Conservation (phyloP, 2,888 invertebrate species). For the Agrotis clavis region DNA sequence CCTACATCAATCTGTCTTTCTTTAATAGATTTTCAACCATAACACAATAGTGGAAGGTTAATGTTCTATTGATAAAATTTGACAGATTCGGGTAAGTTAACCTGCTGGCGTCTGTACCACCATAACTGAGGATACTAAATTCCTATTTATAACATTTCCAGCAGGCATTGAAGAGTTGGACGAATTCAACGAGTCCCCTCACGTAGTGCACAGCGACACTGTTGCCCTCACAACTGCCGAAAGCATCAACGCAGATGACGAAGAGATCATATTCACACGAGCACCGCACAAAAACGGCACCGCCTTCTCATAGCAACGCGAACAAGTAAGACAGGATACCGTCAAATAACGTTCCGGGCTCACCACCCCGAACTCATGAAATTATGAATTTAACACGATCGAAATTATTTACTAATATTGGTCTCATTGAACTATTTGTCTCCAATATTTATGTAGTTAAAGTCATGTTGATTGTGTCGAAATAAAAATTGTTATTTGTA, state of each 20-base stretch:
- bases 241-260: slow-evolving; percentile 85
- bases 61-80: too few species aligned
- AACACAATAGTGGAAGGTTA: too few species aligned
- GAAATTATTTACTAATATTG: slow-evolving; percentile 56
- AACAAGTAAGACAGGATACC: slow-evolving; percentile 36
- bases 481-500: slow-evolving; percentile 55
- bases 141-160: slow-evolving; percentile 63
- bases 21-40: too few species aligned
- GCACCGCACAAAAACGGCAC: slow-evolving; percentile 80
- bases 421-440: slow-evolving; percentile 51
- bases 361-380: slow-evolving; percentile 23
- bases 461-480: slow-evolving; percentile 58
- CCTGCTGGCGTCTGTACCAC: neutral
- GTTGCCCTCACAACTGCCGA: slow-evolving; percentile 84
- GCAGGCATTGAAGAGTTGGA: slow-evolving; percentile 95
- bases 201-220: slow-evolving; percentile 92
- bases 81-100: too few species aligned
- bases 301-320: slow-evolving; percentile 83
- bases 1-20: too few species aligned
- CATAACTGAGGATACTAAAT: neutral
- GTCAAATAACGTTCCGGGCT: slow-evolving; percentile 48
- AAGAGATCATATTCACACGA: slow-evolving; percentile 87
- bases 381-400: slow-evolving; percentile 65
- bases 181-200: slow-evolving; percentile 97
- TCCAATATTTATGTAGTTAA: slow-evolving; percentile 50